Conservation (phyloP, 2,888 invertebrate species). For the Galerucella nymphaeae region DNA sequence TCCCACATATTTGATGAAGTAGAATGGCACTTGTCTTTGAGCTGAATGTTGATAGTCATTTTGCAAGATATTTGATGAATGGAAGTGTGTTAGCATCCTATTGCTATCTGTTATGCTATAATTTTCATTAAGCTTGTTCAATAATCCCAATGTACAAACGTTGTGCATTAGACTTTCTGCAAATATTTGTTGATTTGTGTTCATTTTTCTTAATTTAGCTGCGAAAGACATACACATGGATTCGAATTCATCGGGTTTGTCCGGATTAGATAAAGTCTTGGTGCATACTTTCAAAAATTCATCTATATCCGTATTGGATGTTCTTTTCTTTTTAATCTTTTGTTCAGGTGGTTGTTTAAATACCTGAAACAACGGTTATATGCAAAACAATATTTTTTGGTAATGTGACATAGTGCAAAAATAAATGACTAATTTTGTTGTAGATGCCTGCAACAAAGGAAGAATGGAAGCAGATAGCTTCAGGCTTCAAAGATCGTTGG, state of each 20-base stretch:
- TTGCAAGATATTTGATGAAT: no score
- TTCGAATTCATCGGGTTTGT: neutral
- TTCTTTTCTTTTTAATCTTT: conserved; percentile 31
- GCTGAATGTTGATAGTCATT: no score
- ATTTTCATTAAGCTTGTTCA: conserved; percentile 23
- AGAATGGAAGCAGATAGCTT: conserved; percentile 24
- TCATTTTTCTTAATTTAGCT: conserved; percentile 29
- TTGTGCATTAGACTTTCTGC: conserved; percentile 34
- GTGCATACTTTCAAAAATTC: conserved; percentile 23
- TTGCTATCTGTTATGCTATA: no score
- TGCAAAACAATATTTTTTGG: neutral
- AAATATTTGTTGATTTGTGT: conserved; percentile 29
- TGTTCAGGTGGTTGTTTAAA: conserved; percentile 27
- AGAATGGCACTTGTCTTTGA: no score
- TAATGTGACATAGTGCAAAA: neutral
- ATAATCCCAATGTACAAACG: conserved; percentile 29
- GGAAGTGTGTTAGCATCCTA: no score
- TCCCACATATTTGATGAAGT: no score
- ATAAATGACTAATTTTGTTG: conserved; percentile 22
- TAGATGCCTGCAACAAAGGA: conserved; percentile 31
- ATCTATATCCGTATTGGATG: conserved; percentile 30
- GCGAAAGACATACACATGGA: conserved; percentile 30
- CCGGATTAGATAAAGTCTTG: no score
- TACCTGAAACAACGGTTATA: conserved; percentile 28
- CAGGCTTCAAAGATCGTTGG: conserved; percentile 30